Evolutionary conservation across 2,113 vertebrate species (phyloP).

Genomic region (Microcebus lehilahytsara): DNA sequence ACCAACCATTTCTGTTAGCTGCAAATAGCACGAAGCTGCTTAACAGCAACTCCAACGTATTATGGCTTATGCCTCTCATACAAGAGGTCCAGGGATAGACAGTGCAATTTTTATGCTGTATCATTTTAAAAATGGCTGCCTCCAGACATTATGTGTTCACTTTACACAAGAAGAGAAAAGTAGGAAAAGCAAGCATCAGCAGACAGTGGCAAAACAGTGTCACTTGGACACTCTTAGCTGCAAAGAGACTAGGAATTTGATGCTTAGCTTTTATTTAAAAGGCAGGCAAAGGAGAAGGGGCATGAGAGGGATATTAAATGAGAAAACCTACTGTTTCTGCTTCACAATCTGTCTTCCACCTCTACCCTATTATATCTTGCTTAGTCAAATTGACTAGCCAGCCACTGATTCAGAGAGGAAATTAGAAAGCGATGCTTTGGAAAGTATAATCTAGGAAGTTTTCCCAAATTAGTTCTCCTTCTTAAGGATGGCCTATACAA

Average conservation of each 20-base stretch:
- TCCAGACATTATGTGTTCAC: background rate
- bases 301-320: background rate
- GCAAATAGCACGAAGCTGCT: background rate
- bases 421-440: background rate
- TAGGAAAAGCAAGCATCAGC: background rate
- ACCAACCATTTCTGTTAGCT: background rate
- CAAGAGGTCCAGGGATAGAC: background rate
- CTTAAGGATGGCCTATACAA: background rate
- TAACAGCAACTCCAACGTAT: background rate
- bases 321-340: background rate
- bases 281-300: background rate
- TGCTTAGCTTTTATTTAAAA: background rate
- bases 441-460: background rate
- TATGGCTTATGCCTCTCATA: background rate
- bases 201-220: background rate
- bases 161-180: background rate
- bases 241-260: background rate
- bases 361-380: background rate
- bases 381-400: background rate
- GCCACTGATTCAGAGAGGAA: background rate
- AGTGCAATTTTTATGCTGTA: background rate
- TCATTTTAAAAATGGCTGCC: background rate
- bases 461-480: background rate
- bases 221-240: background rate
- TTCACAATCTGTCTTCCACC: background rate